phyloP scores from a whole-genome alignment of 2,797 vertebrate genomes.

The Trematomus bernacchii region DNA sequence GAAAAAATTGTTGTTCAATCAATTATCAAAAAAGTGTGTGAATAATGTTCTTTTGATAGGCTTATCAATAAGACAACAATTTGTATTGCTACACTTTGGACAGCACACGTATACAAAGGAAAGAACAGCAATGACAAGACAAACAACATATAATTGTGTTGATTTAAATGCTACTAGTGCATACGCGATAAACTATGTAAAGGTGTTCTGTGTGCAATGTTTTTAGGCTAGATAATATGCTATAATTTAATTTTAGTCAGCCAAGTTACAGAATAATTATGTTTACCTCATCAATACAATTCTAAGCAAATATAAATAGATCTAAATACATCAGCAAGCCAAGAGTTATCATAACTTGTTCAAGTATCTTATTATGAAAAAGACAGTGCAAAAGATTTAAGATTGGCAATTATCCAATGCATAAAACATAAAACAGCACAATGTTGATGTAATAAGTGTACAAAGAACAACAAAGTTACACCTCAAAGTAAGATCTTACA shows the following conservation, averaged over 20 bases:
- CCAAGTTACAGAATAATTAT: background rate
- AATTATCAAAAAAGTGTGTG: too few species aligned
- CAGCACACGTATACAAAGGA: background rate
- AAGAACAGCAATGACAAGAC: background rate
- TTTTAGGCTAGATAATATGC: background rate
- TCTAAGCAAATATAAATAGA: background rate
- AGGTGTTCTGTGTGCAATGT: background rate
- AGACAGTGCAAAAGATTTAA: background rate
- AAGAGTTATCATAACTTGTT: background rate
- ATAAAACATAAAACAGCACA: background rate
- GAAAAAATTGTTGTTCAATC: too few species aligned
- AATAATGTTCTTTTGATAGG: too few species aligned
- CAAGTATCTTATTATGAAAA: background rate
- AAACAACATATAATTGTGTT: slow-evolving; percentile 13
- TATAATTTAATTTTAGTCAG: background rate
- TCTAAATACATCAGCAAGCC: background rate
- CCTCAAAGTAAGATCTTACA: background rate
- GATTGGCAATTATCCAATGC: background rate
- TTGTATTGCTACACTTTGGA: background rate
- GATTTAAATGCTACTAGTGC: slow-evolving; percentile 7
- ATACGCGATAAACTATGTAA: slow-evolving; percentile 3
- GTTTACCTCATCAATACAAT: background rate
- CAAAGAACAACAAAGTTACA: background rate
- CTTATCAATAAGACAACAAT: too few species aligned
- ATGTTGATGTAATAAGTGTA: background rate